Base-by-base conservation (phyloP, 2,113 vertebrate species). In the Neomonachus schauinslandi region DNA sequence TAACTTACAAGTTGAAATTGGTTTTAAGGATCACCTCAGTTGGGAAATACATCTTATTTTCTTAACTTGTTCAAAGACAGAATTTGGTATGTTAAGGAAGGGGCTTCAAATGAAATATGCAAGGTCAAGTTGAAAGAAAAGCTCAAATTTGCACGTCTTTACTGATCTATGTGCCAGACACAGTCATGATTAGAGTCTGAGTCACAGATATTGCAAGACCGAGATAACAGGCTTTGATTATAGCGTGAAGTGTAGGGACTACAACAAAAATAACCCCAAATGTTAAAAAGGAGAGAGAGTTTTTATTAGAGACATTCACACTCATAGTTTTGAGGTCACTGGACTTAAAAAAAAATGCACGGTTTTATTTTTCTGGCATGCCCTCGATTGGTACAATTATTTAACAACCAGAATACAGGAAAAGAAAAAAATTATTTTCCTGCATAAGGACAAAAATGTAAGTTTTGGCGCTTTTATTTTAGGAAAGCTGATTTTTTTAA, bases 151-250 rank as follows among this genome's bases (percentile, higher is more conserved):
- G 80, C 63, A 42, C 94, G 61, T 96, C 96, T 97, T 97, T 96
- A 39, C 96, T 96, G 97, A 98, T 92, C 69, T 87, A 77, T 89
- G 69, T 92, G 98, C 90, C 91, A 98, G 97, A 98, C 96, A 33
- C 79, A 85, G 89, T 83, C 94, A 42, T 57, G 92, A 57, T 97
- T 96, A 95, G 55, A 82, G n/a, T 95, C 95, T 90, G 98, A 98
- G 86, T 98, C 98, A 98, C 22, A 95, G 39, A 95, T 96, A 97
- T 76, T 83, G 89, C 95, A 88, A 97, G 96, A 95, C 97, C 8
- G 22, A 97, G 98, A 92, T 77, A 96, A 92, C 87, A 98, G 89
- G 85, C 80, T 98, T 96, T 97, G 97, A 97, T 97, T 98, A 97
- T 19, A 85, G 90, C 79, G 76, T 95, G 96, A 91, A 97, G 91